Conservation (phyloP, 1,140 invertebrate genomes). For the Nebria ingens region DNA sequence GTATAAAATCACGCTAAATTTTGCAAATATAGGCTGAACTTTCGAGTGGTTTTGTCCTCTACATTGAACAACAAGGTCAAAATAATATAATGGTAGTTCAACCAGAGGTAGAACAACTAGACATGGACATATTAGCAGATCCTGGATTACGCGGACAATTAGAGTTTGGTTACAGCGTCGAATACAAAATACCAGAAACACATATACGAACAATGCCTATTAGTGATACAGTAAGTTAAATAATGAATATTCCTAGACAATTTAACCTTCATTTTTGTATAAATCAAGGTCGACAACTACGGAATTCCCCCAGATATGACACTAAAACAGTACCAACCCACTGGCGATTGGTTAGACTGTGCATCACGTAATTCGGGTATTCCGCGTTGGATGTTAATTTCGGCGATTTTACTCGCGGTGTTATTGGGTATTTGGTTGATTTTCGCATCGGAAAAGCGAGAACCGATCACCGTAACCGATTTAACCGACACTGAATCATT, state of each 20-base stretch:
- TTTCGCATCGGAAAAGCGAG: constrained; percentile 17
- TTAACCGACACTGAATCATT: neutral
- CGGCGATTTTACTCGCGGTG: constrained; percentile 20
- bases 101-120: constrained; percentile 24
- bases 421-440: constrained; percentile 21
- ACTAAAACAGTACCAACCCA: constrained; percentile 7
- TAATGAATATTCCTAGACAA: no score
- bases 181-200: constrained; percentile 28
- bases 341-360: constrained; percentile 25
- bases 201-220: constrained; percentile 27
- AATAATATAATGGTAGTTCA: constrained; percentile 20
- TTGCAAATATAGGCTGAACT: constrained; percentile 12
- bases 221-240: neutral
- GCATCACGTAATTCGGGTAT: constrained; percentile 25
- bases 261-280: no score
- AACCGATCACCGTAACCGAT: neutral
- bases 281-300: neutral
- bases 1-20: constrained; percentile 12
- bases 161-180: constrained; percentile 22
- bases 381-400: constrained; percentile 22
- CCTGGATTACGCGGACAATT: constrained; percentile 22
- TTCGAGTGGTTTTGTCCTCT: constrained; percentile 12
- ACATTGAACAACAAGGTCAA: constrained; percentile 18
- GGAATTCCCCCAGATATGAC: neutral
- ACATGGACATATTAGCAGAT: constrained; percentile 22